A percentile compares a stretch with the other conserved stretches of the same genome.
phyloP scores from a whole-genome alignment of 2,888 invertebrate genomes.

The Aspidiotus destructor region DNA sequence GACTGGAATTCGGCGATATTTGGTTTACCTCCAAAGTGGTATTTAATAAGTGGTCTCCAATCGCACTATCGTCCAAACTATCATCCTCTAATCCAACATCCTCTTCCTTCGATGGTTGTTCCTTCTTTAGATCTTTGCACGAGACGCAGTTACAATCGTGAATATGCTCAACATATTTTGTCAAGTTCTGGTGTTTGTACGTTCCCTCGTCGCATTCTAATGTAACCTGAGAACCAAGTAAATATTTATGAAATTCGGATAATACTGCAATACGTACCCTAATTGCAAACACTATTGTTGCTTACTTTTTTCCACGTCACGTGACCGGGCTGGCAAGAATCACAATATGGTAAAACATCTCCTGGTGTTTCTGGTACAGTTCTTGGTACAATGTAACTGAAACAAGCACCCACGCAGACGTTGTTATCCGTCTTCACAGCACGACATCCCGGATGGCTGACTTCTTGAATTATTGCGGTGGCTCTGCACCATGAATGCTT shows the following conservation, averaged over 20 bases:
- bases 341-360: conserved; percentile 56
- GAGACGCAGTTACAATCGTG: conserved; percentile 56
- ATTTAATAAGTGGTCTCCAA: neutral
- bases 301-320: conserved; percentile 57
- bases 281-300: neutral
- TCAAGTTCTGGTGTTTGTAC: conserved; percentile 47
- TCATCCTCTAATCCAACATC: conserved; percentile 4
- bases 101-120: conserved; percentile 7
- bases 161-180: conserved; percentile 56
- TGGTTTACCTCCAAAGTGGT: neutral
- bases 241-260: too few relatives aligned
- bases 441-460: conserved; percentile 55
- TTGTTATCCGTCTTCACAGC: conserved; percentile 58
- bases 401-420: conserved; percentile 61
- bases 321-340: conserved; percentile 57
- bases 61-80: conserved; percentile 7
- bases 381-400: conserved; percentile 59
- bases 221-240: conserved; percentile 46
- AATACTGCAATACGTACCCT: too few relatives aligned
- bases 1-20: conserved; percentile 7
- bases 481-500: conserved; percentile 62
- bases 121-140: conserved; percentile 46
- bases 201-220: conserved; percentile 50
- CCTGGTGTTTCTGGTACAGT: conserved; percentile 58
- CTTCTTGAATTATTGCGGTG: conserved; percentile 57